Evolutionary conservation across 2,113 vertebrate genomes (phyloP), one percentile per base, ranked within the genome.

Genomic region (Microtus pennsylvanicus): DNA sequence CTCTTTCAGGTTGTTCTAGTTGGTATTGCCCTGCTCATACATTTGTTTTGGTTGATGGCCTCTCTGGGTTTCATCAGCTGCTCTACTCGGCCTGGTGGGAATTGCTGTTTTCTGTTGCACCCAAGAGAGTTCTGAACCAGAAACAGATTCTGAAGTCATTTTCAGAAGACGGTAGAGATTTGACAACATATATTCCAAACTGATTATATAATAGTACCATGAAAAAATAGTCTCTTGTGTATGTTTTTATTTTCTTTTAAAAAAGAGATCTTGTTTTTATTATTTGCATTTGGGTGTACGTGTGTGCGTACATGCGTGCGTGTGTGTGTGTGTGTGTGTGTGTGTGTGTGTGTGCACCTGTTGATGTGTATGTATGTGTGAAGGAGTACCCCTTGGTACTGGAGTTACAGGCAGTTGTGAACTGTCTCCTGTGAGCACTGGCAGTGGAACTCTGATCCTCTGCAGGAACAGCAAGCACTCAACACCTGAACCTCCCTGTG

Each of bases 181-280:
- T 97, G 87, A 93, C 10, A 94, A 86, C 14, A 42, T 94, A 45
- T 35, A 65, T 95, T 96, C 87, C 42, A 72, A 85, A 91, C 63
- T 95, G 80, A 14, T 92, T 96, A 21, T 52, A 45, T 65, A 55
- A 47, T 85, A 65, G 5, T 42, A 63, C 26, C 52, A 82, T 30
- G n/a, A 26, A 67, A 67, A 96, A 89, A 65, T 30, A 67, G 55
- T 87, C 52, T 94, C 38, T 77, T 1, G 17, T 77, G 26, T 85
- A 45, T 87, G n/a, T 72, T 94, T 63, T 63, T 83, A 17, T 83
- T 63, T 17, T 83, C 12, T 58, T 26, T 81, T 28, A n/a, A 61
- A 61, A 61, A 42, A 82, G 58, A 13, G 35, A 82, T 82, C 21
- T 58, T n/a, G n/a, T n/a, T 58, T 82, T n/a, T 80, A 55, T n/a